Evolutionary conservation across 1,140 invertebrate species (phyloP), one percentile per base, ranked within the genome.

Genomic region (Octopus bimaculoides): DNA sequence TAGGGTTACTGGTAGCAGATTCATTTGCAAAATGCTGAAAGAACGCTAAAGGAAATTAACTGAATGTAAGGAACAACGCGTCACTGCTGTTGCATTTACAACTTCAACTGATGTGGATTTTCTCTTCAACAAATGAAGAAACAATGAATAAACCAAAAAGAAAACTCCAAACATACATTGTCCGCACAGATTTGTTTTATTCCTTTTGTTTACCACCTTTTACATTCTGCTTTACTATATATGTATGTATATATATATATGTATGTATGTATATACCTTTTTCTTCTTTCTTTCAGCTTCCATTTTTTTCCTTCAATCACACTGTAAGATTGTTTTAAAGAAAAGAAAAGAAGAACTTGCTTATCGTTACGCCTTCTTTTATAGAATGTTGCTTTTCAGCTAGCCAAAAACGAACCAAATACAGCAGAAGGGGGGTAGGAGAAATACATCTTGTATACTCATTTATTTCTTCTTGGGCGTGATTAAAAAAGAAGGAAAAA

Each of bases 21-120:
- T 41, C 26, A 41, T 41, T 41, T 41, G 26, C 26, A 41, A 41
- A 41, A 41, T 41, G 26, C 26, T 41, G 26, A 41, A 41, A 41
- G 26, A 41, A 41, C 26, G 26, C 26, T 41, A 41, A 41, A 41
- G 26, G 26, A 41, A 41, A 41, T 41, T 41, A 41, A 41, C 26
- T 41, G 66, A 61, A 61, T 61, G 9, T 14, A 71, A 71, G 66
- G 17, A 71, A 9, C 17, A 71, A 71, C 26, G 66, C 66, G 5
- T 17, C 66, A 14, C 66, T 71, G 66, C 26, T 71, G 26, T 61
- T 61, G 26, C 14, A 20, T 71, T 17, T 71, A 71, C 66, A 71
- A 41, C 66, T 71, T 71, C 66, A 5, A 71, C 66, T 71, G 66
- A 71, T 71, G 66, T 71, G 66, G 66, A 14, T 71, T 71, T 71